Evolutionary conservation across 2,888 invertebrate species (phyloP), one percentile per base, ranked within the genome.

Genomic region (Clivina fossor): DNA sequence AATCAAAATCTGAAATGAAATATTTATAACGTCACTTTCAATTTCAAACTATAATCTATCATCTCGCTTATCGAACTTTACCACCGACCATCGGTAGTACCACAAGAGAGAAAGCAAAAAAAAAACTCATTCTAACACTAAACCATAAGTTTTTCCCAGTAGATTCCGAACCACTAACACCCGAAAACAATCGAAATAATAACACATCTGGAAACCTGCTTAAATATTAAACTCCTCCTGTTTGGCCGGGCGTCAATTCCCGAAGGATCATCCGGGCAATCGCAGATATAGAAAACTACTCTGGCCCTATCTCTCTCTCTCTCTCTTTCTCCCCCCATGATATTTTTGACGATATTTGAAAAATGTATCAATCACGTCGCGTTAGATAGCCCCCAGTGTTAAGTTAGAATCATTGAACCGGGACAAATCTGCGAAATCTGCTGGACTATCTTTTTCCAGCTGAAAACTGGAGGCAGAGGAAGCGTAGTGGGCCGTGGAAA

Each of bases 281-380:
- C 43, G 43, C 13, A 26, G 43, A 43, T 43, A 43, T 43, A 43
- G 43, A 43, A 43, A 43, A n/a, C 24, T 26, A 43, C 24, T 19
- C 16, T 8, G 37, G 37, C 11, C 11, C 37, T 2, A 13, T 37
- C 16, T 40, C 40, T 22, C 40, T n/a, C n/a, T n/a, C n/a, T n/a
- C n/a, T n/a, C n/a, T n/a, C n/a, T n/a, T n/a, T n/a, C n/a, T n/a
- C n/a, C n/a, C n/a, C n/a, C n/a, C n/a, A n/a, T n/a, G n/a, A n/a
- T n/a, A n/a, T 22, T 26, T 64, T 65, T 66, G 64, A 64, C 63
- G 65, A 66, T 65, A 68, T 68, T 65, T 63, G 67, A 67, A 66
- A 67, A 66, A 65, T 65, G 61, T 68, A 69, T 69, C 69, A 69
- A 69, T 70, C 69, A 68, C 69, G 61, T 64, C 66, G 62, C 56